phyloP scores from a whole-genome alignment of 2,797 vertebrate species.

The Columba guinea region DNA sequence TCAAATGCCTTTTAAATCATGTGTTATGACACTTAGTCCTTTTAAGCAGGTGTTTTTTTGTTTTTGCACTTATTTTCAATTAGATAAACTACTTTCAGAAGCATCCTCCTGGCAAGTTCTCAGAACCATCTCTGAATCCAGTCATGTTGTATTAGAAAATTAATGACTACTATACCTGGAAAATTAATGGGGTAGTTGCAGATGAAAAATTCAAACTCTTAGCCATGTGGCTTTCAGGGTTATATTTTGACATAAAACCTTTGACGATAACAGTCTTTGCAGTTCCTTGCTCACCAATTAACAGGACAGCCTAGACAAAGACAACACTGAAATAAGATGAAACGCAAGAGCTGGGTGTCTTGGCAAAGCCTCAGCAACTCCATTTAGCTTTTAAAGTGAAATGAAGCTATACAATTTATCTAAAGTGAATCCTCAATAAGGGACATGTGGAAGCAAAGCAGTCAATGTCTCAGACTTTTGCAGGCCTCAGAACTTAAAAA shows the following conservation, averaged over 20 bases:
- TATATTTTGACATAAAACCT: conserved; percentile 90
- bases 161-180: conserved; percentile 85
- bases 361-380: not conserved
- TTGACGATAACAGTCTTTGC: conserved; percentile 97
- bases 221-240: conserved; percentile 86
- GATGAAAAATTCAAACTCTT: conserved; percentile 96
- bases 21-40: not conserved
- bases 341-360: not conserved
- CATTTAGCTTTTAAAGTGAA: not conserved
- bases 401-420: not conserved
- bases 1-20: not conserved
- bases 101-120: not conserved
- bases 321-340: not conserved
- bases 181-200: conserved; percentile 94
- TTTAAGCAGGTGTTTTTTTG: not conserved
- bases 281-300: conserved; percentile 97
- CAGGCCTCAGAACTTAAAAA: not conserved
- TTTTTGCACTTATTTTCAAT: not conserved
- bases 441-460: not conserved
- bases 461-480: not conserved
- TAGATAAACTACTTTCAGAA: not conserved
- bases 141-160: not conserved
- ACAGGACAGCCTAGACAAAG: conserved; percentile 86
- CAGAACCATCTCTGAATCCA: not conserved
- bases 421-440: not conserved